Base-by-base conservation (phyloP, 1,140 invertebrate species). In the Himalopsyche phryganea region DNA sequence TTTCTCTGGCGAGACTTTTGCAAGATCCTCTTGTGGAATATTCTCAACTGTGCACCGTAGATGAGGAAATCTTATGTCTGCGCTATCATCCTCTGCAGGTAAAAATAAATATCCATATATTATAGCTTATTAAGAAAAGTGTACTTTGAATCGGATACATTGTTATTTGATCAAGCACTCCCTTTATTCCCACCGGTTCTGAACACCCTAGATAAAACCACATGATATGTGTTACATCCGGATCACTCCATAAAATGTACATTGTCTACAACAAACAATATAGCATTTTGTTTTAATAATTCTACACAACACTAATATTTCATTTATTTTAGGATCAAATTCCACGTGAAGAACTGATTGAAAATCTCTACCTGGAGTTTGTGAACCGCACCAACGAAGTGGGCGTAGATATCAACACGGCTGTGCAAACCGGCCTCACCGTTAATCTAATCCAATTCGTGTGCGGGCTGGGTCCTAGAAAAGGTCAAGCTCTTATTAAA, bases 11-110 rank as follows among this genome's bases (percentile, higher is more conserved):
- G 0, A 80, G 98, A 48, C 82, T 92, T 45, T 79, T 98, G 61
- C 94, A 98, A 73, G 98, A 99, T 80, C 96, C 98, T 0, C 73
- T 99, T 0, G 84, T 98, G 15, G 97, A 99, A 71, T 98, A 94
- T 73, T 92, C 93, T 1, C 95, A 98, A 71, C 77, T 99, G 0
- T 98, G 94, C 72, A 96, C 94, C 13, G 80, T 86, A 0, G 96
- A 99, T 68, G 94, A 98, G 54, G 97, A 99, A 78, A 92, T 99
- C 61, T 71, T 98, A 0, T 97, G 94, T 70, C 80, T 99, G 1
- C 85, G 92, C 58, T 97, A 92, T 69, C 94, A 97, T 78, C 81
- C 91, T 1, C 70, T 96, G 36, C 94, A 90, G 76, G 81, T 77
- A 65, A 57, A 20, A 28, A 28, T 9, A 3, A 28, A 28, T 28